phyloP scores from a whole-genome alignment of 2,888 invertebrate species.

The Hypomecis atomaria region DNA sequence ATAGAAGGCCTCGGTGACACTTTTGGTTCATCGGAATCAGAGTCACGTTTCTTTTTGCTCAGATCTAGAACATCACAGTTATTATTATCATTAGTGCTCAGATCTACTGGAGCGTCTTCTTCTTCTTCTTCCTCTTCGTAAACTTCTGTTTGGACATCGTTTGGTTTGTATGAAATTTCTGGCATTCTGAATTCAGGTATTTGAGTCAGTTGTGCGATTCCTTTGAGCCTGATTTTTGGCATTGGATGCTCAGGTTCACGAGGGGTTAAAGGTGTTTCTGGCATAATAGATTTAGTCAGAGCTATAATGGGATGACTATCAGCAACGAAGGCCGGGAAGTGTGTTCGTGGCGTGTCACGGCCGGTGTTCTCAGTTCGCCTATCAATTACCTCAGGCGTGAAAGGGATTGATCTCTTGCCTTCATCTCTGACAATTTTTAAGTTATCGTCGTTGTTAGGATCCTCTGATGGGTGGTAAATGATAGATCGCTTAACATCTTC shows the following conservation, averaged over 20 bases:
- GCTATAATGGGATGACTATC: conserved; percentile 76
- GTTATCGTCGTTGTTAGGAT: conserved; percentile 91
- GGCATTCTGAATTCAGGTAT: conserved; percentile 79
- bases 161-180: conserved; percentile 65
- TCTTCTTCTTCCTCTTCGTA: conserved; percentile 82
- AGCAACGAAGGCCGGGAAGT: conserved; percentile 75
- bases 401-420: conserved; percentile 82
- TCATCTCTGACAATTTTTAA: conserved; percentile 83
- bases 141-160: conserved; percentile 65
- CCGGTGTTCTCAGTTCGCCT: conserved; percentile 72
- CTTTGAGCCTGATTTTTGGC: conserved; percentile 86
- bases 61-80: conserved; percentile 90
- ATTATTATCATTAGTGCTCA: conserved; percentile 85
- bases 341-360: conserved; percentile 74
- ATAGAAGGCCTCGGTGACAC: conserved; percentile 74
- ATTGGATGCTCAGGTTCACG: conserved; percentile 70
- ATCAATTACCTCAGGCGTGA: conserved; percentile 78
- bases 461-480: conserved; percentile 94
- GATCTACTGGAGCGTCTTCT: conserved; percentile 87
- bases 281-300: conserved; percentile 63
- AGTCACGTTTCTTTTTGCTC: conserved; percentile 88
- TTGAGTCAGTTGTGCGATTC: conserved; percentile 86
- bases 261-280: conserved; percentile 67
- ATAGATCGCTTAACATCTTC: conserved; percentile 95
- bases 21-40: conserved; percentile 69